Base-by-base conservation (phyloP, 2,113 vertebrate genomes). In the Condylura cristata region DNA sequence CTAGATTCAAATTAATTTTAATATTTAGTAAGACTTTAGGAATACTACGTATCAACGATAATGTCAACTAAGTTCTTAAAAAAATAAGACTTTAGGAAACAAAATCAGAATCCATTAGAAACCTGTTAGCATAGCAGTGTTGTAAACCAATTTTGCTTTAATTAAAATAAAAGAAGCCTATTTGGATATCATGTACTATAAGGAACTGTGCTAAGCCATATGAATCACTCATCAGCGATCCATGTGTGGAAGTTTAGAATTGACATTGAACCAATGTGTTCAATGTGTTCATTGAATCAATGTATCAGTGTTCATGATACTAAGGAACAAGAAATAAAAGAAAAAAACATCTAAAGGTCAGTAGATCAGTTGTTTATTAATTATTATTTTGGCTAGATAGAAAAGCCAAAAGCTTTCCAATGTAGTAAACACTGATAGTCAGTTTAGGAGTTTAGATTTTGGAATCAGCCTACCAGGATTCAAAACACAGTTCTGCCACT, bases 1-100 rank as follows among this genome's bases (percentile, higher is more conserved):
- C 63, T 89, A 66, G 51, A 46, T 75, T 88, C 34, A 79, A 93
- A 84, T 88, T 74, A 86, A 82, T 93, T 8, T 60, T 70, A 24
- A n/a, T 51, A 76, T 46, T 74, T 93, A 91, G n/a, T 65, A 91
- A 17, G 7, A 78, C 1, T 66, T 91, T 28, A 93, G 74, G 17
- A 88, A 72, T n/a, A 83, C 60, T 66, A 2, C 75, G 53, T 46
- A 10, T 81, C 28, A 89, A 63, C 80, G 14, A 34, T 75, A 75
- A 75, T n/a, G 39, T 81, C 32, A 76, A 22, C 32, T 39, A 76
- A 83, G 12, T 68, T 72, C 11, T 71, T 39, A 7, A n/a, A 82
- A 82, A 74, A 66, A 34, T 44, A 94, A 71, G 51, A 63, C 7
- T 26, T 91, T 11, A 91, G 84, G 30, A 66, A 66, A 53, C 34